Evolutionary conservation across 2,797 vertebrate species (phyloP).

Genomic region (Neosilurus mollespiculum): DNA sequence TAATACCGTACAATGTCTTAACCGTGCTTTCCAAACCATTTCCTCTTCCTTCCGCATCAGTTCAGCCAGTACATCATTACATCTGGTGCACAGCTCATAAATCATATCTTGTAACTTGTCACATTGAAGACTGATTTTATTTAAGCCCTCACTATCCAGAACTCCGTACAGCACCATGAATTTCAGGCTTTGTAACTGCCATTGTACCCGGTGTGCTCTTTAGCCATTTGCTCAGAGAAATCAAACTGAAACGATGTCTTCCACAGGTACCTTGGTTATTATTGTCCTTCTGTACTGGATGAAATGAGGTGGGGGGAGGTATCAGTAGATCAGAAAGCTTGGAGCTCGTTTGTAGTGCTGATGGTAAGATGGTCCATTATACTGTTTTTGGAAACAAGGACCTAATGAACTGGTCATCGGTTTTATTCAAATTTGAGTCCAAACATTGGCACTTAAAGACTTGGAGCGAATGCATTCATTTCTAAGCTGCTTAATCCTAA

Average conservation of each 20-base stretch:
- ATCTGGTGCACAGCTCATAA: not conserved
- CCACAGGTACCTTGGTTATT: conserved; percentile 1
- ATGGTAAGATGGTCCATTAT: not conserved
- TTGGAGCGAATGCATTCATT: too few relatives aligned
- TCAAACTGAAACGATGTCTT: not conserved
- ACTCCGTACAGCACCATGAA: too few relatives aligned
- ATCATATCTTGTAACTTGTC: not conserved
- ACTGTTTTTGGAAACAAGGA: not conserved
- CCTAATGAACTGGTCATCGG: not conserved
- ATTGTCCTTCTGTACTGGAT: not conserved
- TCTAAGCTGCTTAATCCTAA: too few relatives aligned
- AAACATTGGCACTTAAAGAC: not conserved
- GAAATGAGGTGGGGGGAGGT: too few relatives aligned
- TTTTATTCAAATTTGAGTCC: not conserved
- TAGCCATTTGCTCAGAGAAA: not conserved
- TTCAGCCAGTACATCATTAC: not conserved
- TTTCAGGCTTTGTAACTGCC: not conserved
- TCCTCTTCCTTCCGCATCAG: not conserved
- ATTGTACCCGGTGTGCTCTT: not conserved
- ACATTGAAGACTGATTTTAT: not conserved
- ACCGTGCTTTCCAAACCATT: not conserved
- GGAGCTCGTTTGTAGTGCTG: not conserved
- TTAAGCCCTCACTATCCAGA: not conserved
- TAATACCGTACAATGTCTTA: not conserved
- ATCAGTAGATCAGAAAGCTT: not conserved